Percentiles rank a stretch among this genome's conserved stretches.
phyloP scores from a whole-genome alignment of 2,113 vertebrate genomes.

The Nicator chloris region DNA sequence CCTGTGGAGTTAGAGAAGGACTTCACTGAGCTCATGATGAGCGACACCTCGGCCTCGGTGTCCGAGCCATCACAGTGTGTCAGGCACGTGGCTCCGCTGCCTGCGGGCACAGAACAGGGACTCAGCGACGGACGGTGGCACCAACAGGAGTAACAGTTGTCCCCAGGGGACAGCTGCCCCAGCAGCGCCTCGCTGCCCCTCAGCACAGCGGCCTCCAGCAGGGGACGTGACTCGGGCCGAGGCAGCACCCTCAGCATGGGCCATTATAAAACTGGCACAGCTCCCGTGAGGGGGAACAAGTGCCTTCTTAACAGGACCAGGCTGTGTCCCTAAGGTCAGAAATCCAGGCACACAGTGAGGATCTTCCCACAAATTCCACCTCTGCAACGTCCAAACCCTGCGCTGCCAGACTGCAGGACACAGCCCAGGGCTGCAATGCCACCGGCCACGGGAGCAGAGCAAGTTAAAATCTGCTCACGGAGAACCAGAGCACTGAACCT shows the following conservation, averaged over 20 bases:
- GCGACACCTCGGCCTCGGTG: conserved; percentile 83
- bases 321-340: background rate
- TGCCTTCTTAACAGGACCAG: background rate
- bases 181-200: accelerated
- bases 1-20: conserved; percentile 70
- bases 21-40: conserved; percentile 80
- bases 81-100: conserved; percentile 89
- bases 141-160: too few relatives aligned
- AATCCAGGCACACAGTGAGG: accelerated
- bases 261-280: accelerated
- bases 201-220: background rate
- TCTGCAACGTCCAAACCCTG: background rate
- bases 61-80: conserved; percentile 90
- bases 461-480: background rate
- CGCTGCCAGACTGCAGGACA: background rate
- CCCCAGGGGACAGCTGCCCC: background rate
- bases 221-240: accelerated
- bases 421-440: background rate
- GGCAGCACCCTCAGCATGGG: accelerated
- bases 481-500: background rate
- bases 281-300: accelerated
- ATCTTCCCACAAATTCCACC: background rate
- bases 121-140: accelerated
- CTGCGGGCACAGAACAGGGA: conserved; percentile 56
- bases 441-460: background rate